Percentiles rank a stretch among this genome's conserved stretches.
phyloP scores from a whole-genome alignment of 2,113 vertebrate genomes.

The Epinephelus lanceolatus region DNA sequence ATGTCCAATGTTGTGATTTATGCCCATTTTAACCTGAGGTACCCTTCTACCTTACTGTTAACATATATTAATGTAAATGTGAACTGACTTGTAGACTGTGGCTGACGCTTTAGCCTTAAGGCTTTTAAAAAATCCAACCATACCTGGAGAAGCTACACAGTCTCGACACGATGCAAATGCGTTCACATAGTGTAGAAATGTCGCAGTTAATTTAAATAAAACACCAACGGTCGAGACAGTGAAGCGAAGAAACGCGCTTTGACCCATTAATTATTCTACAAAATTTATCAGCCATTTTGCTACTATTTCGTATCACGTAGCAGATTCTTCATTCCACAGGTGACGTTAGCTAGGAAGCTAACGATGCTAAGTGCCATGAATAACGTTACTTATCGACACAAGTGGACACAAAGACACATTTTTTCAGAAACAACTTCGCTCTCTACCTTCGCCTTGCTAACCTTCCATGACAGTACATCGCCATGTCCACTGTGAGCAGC shows the following conservation, averaged over 20 bases:
- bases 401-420: not conserved
- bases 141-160: not conserved
- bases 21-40: not conserved
- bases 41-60: not conserved
- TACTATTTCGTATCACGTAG: constrained; percentile 9
- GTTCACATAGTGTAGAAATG: not conserved
- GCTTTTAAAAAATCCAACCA: not conserved
- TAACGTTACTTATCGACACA: not conserved
- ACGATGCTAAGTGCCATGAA: not conserved
- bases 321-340: not conserved
- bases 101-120: not conserved
- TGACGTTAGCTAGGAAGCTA: not conserved
- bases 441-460: constrained; percentile 33
- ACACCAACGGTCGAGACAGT: not conserved
- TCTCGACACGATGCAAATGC: not conserved
- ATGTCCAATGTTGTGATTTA: not conserved
- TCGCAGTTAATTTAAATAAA: not conserved
- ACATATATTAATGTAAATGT: not conserved
- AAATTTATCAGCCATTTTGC: constrained; percentile 48
- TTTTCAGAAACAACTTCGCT: not conserved
- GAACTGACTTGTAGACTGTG: not conserved
- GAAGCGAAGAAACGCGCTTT: not conserved
- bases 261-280: not conserved
- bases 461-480: constrained; percentile 48
- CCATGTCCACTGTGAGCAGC: constrained; percentile 55